phyloP scores from a whole-genome alignment of 2,888 invertebrate genomes.

The Drosophila diplacantha region DNA sequence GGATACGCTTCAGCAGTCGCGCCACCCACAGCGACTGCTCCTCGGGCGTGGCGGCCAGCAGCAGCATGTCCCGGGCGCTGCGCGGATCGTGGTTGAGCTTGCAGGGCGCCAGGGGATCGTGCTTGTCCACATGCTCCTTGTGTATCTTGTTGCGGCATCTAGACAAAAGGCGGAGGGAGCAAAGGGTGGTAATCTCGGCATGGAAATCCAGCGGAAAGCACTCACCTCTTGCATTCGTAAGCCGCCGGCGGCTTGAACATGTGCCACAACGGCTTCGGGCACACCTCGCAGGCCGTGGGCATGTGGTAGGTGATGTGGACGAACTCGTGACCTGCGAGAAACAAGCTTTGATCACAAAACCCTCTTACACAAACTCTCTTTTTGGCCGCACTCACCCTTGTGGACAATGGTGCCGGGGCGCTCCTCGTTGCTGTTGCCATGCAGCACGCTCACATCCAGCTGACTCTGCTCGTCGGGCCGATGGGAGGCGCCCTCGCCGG shows the following conservation, averaged over 20 bases:
- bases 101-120: slow-evolving; percentile 93
- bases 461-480: slow-evolving; percentile 85
- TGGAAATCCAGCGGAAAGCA: rapidly evolving
- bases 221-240: slow-evolving; percentile 92
- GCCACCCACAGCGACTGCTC: slow-evolving; percentile 96
- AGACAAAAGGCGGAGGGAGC: slow-evolving; percentile 64
- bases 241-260: slow-evolving; percentile 99
- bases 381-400: slow-evolving; percentile 70
- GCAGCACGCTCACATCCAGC: slow-evolving; percentile 80
- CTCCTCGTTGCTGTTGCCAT: slow-evolving; percentile 77
- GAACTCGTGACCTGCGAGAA: slow-evolving; percentile 90
- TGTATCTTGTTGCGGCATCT: slow-evolving; percentile 98
- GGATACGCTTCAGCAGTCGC: slow-evolving; percentile 92
- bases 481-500: slow-evolving; percentile 96
- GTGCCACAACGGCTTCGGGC: slow-evolving; percentile 97
- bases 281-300: slow-evolving; percentile 98
- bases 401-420: slow-evolving; percentile 77
- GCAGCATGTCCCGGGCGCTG: slow-evolving; percentile 93
- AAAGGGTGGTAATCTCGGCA: not conserved
- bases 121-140: slow-evolving; percentile 93
- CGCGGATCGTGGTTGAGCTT: slow-evolving; percentile 97
- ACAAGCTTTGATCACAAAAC: not conserved
- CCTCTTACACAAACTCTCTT: too few species aligned
- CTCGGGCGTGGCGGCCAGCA: slow-evolving; percentile 90
- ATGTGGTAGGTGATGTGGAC: slow-evolving; percentile 97